Evolutionary conservation across 2,797 vertebrate genomes (phyloP).

Genomic region (Tenualosa thibaudeaui): DNA sequence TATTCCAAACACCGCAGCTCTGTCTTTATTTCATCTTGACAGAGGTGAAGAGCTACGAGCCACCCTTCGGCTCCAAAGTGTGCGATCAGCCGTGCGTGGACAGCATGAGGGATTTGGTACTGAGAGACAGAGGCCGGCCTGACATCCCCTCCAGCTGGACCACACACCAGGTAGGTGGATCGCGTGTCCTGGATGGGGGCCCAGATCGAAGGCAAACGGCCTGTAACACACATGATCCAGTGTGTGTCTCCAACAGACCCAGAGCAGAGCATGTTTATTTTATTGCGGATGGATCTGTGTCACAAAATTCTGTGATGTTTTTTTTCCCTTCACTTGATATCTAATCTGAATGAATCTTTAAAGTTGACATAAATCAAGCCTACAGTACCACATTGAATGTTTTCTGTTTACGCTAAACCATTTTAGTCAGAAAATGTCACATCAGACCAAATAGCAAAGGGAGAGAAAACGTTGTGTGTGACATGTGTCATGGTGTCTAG

Average conservation of each 20-base stretch:
- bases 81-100: conserved; percentile 89
- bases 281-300: neutral
- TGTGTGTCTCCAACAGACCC: neutral
- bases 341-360: neutral
- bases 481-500: no score
- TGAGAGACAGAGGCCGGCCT: conserved; percentile 83
- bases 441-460: neutral
- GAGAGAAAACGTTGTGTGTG: neutral
- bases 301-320: neutral
- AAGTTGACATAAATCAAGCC: neutral
- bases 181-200: conserved; percentile 17
- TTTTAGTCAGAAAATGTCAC: neutral
- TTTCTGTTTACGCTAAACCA: neutral
- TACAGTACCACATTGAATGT: neutral
- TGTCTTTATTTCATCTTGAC: conserved; percentile 25
- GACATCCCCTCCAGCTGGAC: conserved; percentile 84
- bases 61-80: conserved; percentile 84
- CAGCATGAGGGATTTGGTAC: conserved; percentile 87
- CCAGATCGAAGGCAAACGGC: neutral
- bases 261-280: conserved; percentile 4
- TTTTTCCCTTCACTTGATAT: neutral
- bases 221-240: conserved; percentile 10
- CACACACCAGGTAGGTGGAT: conserved; percentile 75
- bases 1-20: conserved; percentile 31
- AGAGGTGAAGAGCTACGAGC: conserved; percentile 86